These are phyloP conservation scores for Drosophila kanapiae DNA, from an alignment of 1,140 invertebrate genomes.

Conservation along the genomic window DNA sequence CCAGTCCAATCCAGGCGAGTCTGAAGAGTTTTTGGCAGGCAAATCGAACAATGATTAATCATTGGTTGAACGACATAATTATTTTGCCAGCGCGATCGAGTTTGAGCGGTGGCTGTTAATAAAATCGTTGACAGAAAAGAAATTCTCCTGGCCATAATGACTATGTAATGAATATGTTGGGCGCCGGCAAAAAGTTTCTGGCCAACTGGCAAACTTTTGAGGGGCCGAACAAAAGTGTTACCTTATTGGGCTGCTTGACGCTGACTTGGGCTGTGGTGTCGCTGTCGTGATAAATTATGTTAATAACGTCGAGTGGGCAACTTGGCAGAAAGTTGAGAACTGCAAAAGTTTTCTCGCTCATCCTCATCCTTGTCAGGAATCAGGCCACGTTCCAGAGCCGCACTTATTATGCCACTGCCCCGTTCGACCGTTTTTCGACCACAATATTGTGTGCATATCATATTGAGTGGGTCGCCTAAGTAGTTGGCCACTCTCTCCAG, in stretches of 20 bases:
- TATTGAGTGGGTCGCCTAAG: conserved; percentile 75
- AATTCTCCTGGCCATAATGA: conserved; percentile 55
- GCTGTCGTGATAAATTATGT: conserved; percentile 82
- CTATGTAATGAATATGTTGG: conserved; percentile 77
- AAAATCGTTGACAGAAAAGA: conserved; percentile 55
- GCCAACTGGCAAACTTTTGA: conserved; percentile 26
- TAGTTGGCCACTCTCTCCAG: conserved; percentile 53
- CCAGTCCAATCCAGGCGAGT: conserved; percentile 3
- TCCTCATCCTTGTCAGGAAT: conserved; percentile 78
- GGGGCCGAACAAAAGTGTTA: conserved; percentile 67
- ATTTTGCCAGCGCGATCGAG: conserved; percentile 48
- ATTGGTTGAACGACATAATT: conserved; percentile 69
- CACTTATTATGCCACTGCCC: conserved; percentile 18
- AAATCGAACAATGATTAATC: conserved; percentile 73
- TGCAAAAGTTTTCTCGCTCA: conserved; percentile 52
- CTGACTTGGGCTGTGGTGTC: conserved; percentile 50
- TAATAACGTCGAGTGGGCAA: conserved; percentile 73
- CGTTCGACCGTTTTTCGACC: conserved; percentile 56
- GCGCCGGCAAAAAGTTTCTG: conserved; percentile 33
- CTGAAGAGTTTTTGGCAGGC: conserved; percentile 24
- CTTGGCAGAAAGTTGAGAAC: conserved; percentile 68
- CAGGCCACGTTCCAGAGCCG: conserved; percentile 56
- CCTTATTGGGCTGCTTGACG: conserved; percentile 69
- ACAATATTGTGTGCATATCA: conserved; percentile 80
- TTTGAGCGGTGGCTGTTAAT: conserved; percentile 44